phyloP scores from a whole-genome alignment of 1,140 invertebrate genomes.

The Drosophila saltans region DNA sequence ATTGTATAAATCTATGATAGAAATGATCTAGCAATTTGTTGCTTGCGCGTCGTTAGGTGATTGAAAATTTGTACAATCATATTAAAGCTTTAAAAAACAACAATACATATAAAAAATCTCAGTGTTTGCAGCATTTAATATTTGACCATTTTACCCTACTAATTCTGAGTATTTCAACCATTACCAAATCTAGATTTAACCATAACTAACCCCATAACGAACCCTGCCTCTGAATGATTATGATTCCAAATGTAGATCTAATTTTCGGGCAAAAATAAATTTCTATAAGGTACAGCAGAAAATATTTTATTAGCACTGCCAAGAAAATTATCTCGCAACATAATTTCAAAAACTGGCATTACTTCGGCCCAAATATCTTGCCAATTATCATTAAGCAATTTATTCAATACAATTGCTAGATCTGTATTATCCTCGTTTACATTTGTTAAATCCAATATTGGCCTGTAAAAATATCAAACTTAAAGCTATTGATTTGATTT shows the following conservation, averaged over 20 bases:
- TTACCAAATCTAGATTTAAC: neutral
- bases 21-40: no score
- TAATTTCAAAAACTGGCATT: neutral
- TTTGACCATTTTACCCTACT: no score
- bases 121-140: no score
- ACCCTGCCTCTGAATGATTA: neutral
- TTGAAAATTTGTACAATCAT: no score
- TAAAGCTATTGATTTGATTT: no score
- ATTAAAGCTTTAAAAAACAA: no score
- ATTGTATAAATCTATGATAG: no score
- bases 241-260: neutral
- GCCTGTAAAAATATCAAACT: neutral
- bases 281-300: neutral
- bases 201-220: neutral
- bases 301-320: neutral
- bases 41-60: no score
- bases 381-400: neutral
- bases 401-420: neutral
- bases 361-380: neutral
- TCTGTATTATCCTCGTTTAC: conserved; percentile 4
- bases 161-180: neutral
- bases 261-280: conserved; percentile 1
- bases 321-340: neutral
- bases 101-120: no score
- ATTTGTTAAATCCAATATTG: neutral